phyloP scores from a whole-genome alignment of 2,888 invertebrate species.

The Plagiodera versicolora region DNA sequence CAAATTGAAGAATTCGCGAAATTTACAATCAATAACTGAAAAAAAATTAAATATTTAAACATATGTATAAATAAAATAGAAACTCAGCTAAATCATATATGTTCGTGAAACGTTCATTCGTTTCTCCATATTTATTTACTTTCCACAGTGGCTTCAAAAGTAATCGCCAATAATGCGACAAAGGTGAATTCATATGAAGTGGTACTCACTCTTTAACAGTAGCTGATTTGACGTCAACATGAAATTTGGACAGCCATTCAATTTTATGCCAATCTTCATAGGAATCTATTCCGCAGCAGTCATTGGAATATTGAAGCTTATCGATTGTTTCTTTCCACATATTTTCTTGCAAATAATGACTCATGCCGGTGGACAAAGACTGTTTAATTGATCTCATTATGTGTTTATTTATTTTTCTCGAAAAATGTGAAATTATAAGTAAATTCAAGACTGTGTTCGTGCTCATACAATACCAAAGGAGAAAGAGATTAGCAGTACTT shows the following conservation, averaged over 20 bases:
- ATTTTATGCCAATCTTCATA: constrained; percentile 63
- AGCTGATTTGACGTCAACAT: constrained; percentile 43
- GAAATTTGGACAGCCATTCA: constrained; percentile 62
- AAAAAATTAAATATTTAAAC: no score
- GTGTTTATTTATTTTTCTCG: constrained; percentile 50
- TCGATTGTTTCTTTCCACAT: constrained; percentile 63
- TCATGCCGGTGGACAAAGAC: constrained; percentile 61
- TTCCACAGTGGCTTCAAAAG: no score
- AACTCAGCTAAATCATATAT: no score
- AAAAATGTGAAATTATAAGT: constrained; percentile 46
- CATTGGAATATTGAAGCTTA: constrained; percentile 59
- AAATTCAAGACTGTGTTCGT: constrained; percentile 49
- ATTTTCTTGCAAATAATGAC: constrained; percentile 60
- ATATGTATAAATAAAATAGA: no score
- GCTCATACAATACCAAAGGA: constrained; percentile 49
- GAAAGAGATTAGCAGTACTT: constrained; percentile 49
- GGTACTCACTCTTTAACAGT: constrained; percentile 45
- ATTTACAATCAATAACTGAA: no score
- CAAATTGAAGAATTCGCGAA: no score
- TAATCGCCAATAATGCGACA: no score
- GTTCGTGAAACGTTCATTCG: no score
- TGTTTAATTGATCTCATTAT: constrained; percentile 54
- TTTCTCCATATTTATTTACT: no score
- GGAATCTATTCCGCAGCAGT: constrained; percentile 62
- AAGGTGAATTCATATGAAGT: no score